phyloP scores from a whole-genome alignment of 2,113 vertebrate genomes.

The Paradisaea rubra region DNA sequence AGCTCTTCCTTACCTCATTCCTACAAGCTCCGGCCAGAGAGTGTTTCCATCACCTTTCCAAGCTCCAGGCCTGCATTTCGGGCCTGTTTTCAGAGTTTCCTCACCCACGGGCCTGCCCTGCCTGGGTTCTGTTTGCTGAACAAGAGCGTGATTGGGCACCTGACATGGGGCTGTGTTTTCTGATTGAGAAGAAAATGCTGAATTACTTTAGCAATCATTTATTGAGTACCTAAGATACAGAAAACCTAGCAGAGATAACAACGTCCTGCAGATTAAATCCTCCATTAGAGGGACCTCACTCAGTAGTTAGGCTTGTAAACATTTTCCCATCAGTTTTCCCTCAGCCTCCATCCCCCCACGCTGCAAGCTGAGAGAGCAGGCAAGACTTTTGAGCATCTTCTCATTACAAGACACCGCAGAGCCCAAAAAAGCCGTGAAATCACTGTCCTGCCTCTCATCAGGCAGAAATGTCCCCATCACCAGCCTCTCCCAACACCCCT shows the following conservation, averaged over 20 bases:
- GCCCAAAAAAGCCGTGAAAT: background rate
- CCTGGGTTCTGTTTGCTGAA: background rate
- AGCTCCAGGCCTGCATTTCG: background rate
- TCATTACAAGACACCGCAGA: background rate
- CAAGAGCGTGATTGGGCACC: background rate
- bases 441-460: background rate
- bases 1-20: background rate
- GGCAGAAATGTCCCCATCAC: background rate
- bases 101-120: background rate
- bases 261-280: constrained; percentile 13
- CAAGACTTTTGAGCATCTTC: background rate
- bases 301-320: background rate
- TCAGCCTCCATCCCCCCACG: accelerated
- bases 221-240: constrained; percentile 42
- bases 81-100: background rate
- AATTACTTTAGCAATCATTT: constrained; percentile 47
- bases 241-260: constrained; percentile 13
- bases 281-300: background rate
- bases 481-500: background rate
- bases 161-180: background rate
- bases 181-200: constrained; percentile 11
- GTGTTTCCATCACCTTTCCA: background rate
- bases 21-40: accelerated
- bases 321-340: background rate
- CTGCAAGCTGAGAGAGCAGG: background rate